A percentile compares a stretch with the other conserved stretches of the same genome.
Conservation (phyloP, 1,140 invertebrate species). For the Argopecten irradians region DNA sequence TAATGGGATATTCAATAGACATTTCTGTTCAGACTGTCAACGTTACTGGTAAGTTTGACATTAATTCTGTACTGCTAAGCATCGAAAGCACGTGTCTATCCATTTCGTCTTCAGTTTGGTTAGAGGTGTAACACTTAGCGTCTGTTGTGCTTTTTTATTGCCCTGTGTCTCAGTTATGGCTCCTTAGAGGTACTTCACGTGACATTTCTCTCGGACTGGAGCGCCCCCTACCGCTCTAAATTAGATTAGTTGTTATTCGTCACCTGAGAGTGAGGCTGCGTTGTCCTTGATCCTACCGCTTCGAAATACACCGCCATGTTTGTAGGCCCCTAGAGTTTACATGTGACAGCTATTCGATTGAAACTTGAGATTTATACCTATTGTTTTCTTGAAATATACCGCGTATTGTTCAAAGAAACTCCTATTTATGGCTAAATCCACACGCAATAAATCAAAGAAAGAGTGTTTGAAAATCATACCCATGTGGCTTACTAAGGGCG, state of each 20-base stretch:
- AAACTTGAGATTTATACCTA: not conserved
- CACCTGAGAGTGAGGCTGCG: not conserved
- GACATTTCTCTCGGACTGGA: not conserved
- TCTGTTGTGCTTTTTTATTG: not conserved
- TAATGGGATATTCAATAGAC: not conserved
- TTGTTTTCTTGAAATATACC: not conserved
- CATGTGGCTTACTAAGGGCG: no score
- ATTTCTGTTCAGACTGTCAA: not conserved
- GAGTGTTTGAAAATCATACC: no score
- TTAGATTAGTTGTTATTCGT: not conserved
- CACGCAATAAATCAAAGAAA: not conserved
- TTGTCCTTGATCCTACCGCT: not conserved
- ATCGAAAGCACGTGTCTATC: not conserved
- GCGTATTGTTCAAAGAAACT: not conserved
- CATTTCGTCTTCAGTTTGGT: not conserved
- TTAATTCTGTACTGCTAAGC: not conserved
- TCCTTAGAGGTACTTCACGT: not conserved
- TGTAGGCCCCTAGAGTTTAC: not conserved
- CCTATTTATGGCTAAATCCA: not conserved
- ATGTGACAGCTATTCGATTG: not conserved
- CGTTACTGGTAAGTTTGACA: not conserved
- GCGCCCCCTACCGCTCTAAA: not conserved
- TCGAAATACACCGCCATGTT: constrained; percentile 1
- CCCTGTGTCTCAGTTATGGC: not conserved
- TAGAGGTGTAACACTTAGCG: not conserved